Conservation (phyloP, 2,113 vertebrate genomes). For the Gallinago media region DNA sequence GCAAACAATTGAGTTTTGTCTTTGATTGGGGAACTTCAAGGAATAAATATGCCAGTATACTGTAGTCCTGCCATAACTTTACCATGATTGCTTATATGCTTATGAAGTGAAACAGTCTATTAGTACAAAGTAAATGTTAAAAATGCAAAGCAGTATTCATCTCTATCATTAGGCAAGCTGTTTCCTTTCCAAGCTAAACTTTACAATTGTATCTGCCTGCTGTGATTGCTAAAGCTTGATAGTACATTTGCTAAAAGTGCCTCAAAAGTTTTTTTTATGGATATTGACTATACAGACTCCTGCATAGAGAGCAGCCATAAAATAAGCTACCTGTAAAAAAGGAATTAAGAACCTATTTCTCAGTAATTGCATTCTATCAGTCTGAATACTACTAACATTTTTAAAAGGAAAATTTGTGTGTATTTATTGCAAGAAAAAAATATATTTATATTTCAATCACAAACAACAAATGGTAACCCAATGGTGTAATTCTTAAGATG, state of each 20-base stretch:
- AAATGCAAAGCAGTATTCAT: slow-evolving; percentile 43
- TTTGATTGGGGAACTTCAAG: slow-evolving; percentile 48
- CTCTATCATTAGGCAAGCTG: slow-evolving; percentile 15
- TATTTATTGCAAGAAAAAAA: not conserved
- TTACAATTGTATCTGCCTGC: slow-evolving; percentile 37
- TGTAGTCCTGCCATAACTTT: slow-evolving; percentile 35
- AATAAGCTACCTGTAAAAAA: not conserved
- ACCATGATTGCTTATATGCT: slow-evolving; percentile 34
- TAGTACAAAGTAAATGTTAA: slow-evolving; percentile 52
- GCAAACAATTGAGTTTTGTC: slow-evolving; percentile 50
- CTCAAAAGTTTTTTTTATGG: not conserved
- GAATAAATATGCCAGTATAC: slow-evolving; percentile 21
- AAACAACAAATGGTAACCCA: not conserved
- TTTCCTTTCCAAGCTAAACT: slow-evolving; percentile 28
- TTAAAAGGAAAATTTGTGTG: not conserved
- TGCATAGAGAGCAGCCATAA: not conserved
- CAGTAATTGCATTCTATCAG: not conserved
- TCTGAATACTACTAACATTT: not conserved
- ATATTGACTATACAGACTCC: not conserved
- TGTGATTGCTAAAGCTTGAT: slow-evolving; percentile 7
- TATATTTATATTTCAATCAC: not conserved
- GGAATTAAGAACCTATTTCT: not conserved
- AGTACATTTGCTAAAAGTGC: not conserved
- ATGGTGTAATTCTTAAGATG: not conserved
- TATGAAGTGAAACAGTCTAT: slow-evolving; percentile 56